Evolutionary conservation across 1,140 invertebrate genomes (phyloP).

Genomic region (Nasonia giraulti): DNA sequence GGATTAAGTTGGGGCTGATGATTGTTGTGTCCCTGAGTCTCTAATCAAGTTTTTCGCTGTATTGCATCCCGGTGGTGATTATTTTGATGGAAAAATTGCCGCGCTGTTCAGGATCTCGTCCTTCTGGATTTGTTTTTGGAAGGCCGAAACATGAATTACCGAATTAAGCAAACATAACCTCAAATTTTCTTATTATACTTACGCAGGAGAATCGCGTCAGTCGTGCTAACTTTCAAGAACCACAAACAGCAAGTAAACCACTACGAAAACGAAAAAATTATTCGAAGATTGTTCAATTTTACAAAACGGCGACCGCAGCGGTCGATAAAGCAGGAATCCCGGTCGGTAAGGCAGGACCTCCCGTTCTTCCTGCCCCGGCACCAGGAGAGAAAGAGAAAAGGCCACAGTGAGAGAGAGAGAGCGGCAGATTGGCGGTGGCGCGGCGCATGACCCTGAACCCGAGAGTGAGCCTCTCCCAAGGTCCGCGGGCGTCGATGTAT

Average conservation of each 20-base stretch:
- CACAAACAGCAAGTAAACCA: too few species aligned
- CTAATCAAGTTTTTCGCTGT: neutral
- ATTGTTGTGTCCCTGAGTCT: neutral
- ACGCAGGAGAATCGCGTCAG: too few species aligned
- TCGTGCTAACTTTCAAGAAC: too few species aligned
- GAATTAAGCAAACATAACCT: too few species aligned
- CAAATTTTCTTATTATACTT: too few species aligned
- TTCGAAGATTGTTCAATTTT: neutral
- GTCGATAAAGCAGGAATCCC: neutral
- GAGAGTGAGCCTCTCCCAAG: neutral
- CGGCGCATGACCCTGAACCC: conserved; percentile 29
- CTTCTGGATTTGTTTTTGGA: too few species aligned
- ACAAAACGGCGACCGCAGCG: neutral
- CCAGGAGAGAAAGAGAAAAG: neutral
- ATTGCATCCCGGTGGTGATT: neutral
- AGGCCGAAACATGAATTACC: too few species aligned
- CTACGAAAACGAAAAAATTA: too few species aligned
- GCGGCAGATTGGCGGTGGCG: neutral
- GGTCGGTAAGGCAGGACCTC: too few species aligned
- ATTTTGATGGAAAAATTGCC: neutral
- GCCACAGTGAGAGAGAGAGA: neutral
- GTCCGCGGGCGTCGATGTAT: conserved; percentile 30
- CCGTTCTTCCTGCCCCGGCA: neutral
- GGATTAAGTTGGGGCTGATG: neutral
- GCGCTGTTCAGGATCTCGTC: too few species aligned